phyloP scores from a whole-genome alignment of 2,797 vertebrate genomes.

The Carapus acus region DNA sequence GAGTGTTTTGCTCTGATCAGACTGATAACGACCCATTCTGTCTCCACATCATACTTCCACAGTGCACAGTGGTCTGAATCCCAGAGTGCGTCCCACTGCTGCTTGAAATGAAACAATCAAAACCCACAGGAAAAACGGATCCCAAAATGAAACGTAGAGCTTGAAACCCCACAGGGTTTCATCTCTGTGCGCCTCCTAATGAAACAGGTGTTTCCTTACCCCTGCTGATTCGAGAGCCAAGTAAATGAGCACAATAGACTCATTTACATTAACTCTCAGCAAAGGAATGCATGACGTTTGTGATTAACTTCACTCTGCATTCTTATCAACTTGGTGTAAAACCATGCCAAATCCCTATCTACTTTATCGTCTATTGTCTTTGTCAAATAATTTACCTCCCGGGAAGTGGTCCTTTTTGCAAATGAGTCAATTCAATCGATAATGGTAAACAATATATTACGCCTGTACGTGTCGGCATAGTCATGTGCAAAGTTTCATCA shows the following conservation, averaged over 20 bases:
- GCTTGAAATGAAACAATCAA: slow-evolving; percentile 21
- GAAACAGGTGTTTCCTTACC: slow-evolving; percentile 54
- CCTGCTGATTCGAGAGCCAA: slow-evolving; percentile 49
- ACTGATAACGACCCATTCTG: slow-evolving; percentile 47
- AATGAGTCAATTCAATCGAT: too few relatives aligned
- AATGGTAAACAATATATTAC: too few relatives aligned
- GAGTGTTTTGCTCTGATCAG: slow-evolving; percentile 46
- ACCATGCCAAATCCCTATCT: slow-evolving; percentile 25
- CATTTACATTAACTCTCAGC: slow-evolving; percentile 53
- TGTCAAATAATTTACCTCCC: too few relatives aligned
- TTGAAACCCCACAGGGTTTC: slow-evolving; percentile 43
- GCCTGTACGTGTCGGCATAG: too few relatives aligned
- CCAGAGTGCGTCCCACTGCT: slow-evolving; percentile 22
- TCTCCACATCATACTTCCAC: slow-evolving; percentile 41
- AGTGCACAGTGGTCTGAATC: slow-evolving; percentile 28
- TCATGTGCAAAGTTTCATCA: too few relatives aligned
- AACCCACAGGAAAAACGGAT: slow-evolving; percentile 23
- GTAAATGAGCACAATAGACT: slow-evolving; percentile 44
- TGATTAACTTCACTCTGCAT: background rate
- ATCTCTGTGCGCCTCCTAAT: slow-evolving; percentile 44
- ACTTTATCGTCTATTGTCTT: slow-evolving; percentile 23
- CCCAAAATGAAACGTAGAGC: slow-evolving; percentile 32
- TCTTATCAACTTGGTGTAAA: slow-evolving; percentile 39
- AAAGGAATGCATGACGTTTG: slow-evolving; percentile 17
- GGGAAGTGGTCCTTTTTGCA: too few relatives aligned